Evolutionary conservation across 1,140 invertebrate genomes (phyloP).

Genomic region (Eufriesea mexicana): DNA sequence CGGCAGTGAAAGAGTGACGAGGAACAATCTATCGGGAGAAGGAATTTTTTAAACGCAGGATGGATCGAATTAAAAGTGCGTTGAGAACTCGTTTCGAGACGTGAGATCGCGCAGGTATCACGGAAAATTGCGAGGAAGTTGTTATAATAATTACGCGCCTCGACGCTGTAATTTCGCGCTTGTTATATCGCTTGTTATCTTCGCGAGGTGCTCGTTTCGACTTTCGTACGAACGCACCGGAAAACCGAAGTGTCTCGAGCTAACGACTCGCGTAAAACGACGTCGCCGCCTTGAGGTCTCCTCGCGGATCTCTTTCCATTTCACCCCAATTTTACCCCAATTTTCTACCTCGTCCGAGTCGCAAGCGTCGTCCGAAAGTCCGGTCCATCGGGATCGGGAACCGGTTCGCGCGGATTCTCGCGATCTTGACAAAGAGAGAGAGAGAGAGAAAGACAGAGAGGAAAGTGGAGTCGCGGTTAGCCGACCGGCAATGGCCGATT

Average conservation of each 20-base stretch:
- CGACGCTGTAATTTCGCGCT: conserved; percentile 32
- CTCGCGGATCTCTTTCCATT: not conserved
- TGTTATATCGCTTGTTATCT: conserved; percentile 21
- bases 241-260: not conserved
- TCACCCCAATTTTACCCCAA: too few species aligned
- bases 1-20: not conserved
- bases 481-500: not conserved
- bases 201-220: not conserved
- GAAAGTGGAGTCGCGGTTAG: not conserved
- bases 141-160: conserved; percentile 36
- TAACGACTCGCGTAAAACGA: not conserved
- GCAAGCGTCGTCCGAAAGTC: too few species aligned
- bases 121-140: conserved; percentile 32
- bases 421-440: too few species aligned
- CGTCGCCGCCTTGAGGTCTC: not conserved
- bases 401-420: too few species aligned
- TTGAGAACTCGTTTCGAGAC: conserved; percentile 20
- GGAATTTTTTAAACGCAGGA: conserved; percentile 16
- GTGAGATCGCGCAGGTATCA: conserved; percentile 22
- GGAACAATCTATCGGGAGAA: not conserved
- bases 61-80: conserved; percentile 13
- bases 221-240: not conserved
- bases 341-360: too few species aligned
- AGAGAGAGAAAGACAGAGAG: not conserved
- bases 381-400: too few species aligned